Base-by-base conservation (phyloP, 2,113 vertebrate species). In the Caretta caretta region DNA sequence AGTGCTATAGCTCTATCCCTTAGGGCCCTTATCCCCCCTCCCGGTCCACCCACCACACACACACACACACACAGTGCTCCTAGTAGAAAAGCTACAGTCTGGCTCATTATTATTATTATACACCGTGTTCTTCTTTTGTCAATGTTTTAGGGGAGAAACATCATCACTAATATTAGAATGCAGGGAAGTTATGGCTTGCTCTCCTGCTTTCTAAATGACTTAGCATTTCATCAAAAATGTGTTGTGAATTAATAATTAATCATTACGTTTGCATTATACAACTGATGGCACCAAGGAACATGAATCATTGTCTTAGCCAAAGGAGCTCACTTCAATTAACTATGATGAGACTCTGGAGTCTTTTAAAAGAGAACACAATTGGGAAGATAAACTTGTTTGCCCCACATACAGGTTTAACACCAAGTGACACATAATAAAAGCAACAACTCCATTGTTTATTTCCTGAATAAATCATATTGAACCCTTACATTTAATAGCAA, bases 351-450 rank as follows among this genome's bases (percentile, higher is more conserved):
- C 69, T 94, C 49, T 14, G 13, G 62, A 93, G 42, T 88, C 31
- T 48, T 51, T 75, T 93, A 57, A 86, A 94, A 24, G 11, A 46
- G 48, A 91, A 85, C 42, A 84, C 5, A 76, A 48, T 50, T 62
- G n/a, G 72, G 92, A 95, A 95, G 35, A 93, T 94, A 92, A 94
- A 97, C 94, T 20, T 97, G 31, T 86, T 13, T 57, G 83, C 72
- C 75, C 83, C 78, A 42, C 19, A 83, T 95, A 92, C 6, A 90
- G 54, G 35, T 92, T 91, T 94, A 96, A 91, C 3, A 84, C 1
- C 25, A 81, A 91, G 92, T 38, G 82, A 48, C 29, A 76, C 49
- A n/a, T 51, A 88, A 65, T 65, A 87, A 96, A 96, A 88, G 0
- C 48, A 85, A 38, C 5, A 56, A 46, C 8, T 88, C 46, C 87